phyloP scores from a whole-genome alignment of 2,888 invertebrate genomes.

The Pyrgus malvae region DNA sequence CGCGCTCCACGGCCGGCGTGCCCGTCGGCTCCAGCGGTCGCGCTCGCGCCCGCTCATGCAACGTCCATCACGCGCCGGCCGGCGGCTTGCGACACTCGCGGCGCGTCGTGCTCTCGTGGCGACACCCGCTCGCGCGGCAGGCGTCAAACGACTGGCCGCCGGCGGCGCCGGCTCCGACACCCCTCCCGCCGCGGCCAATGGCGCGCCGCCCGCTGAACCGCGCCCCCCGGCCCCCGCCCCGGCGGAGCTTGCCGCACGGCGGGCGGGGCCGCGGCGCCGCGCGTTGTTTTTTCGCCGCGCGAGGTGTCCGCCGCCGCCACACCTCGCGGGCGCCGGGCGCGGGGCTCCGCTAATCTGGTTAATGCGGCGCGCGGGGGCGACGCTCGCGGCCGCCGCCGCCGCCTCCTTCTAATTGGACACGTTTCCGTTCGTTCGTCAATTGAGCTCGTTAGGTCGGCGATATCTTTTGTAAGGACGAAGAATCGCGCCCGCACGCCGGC shows the following conservation, averaged over 20 bases:
- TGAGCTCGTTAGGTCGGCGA: slow-evolving; percentile 75
- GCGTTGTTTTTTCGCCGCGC: slow-evolving; percentile 40
- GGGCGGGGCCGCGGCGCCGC: slow-evolving; percentile 65
- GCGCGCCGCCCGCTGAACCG: slow-evolving; percentile 69
- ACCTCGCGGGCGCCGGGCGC: slow-evolving; percentile 64
- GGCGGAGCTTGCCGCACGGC: slow-evolving; percentile 42
- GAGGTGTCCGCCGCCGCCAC: slow-evolving; percentile 57
- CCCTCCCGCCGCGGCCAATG: slow-evolving; percentile 75
- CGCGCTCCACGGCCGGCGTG: slow-evolving; percentile 78
- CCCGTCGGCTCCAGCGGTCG: slow-evolving; percentile 82
- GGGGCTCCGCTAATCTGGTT: slow-evolving; percentile 71
- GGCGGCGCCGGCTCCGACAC: slow-evolving; percentile 80
- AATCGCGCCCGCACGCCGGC: slow-evolving; percentile 28
- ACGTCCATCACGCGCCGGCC: slow-evolving; percentile 62
- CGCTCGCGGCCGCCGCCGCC: slow-evolving; percentile 66
- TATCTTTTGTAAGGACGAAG: slow-evolving; percentile 58
- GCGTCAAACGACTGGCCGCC: slow-evolving; percentile 78
- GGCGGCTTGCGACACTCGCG: slow-evolving; percentile 53
- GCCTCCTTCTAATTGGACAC: slow-evolving; percentile 80
- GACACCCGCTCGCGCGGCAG: slow-evolving; percentile 78
- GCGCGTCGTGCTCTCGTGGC: slow-evolving; percentile 48
- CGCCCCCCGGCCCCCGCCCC: slow-evolving; percentile 63
- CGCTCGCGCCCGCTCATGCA: slow-evolving; percentile 83
- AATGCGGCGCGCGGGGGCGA: slow-evolving; percentile 69
- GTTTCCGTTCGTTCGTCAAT: slow-evolving; percentile 80